A percentile compares a stretch with the other conserved stretches of the same genome.
Conservation (phyloP, 1,140 invertebrate species). For the Drosophila athabasca region DNA sequence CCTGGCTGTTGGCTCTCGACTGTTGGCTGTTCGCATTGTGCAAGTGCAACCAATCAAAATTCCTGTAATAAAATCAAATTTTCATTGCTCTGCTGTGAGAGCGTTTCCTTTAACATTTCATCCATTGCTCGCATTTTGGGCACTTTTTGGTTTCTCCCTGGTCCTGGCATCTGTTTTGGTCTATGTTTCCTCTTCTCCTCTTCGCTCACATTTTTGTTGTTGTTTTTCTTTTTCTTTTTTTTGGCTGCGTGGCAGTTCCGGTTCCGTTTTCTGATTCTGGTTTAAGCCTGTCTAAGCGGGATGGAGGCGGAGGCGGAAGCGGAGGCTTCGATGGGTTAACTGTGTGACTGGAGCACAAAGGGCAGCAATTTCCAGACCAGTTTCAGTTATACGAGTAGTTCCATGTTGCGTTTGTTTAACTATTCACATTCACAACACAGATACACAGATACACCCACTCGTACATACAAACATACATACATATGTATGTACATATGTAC, state of each 20-base stretch:
- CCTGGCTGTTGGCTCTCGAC: not conserved
- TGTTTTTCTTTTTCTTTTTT: slow-evolving; percentile 3
- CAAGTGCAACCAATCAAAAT: slow-evolving; percentile 77
- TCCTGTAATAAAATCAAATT: slow-evolving; percentile 82
- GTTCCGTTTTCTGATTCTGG: slow-evolving; percentile 51
- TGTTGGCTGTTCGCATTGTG: slow-evolving; percentile 32
- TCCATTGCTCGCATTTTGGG: slow-evolving; percentile 32
- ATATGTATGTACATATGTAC: not conserved
- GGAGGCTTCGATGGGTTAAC: slow-evolving; percentile 24
- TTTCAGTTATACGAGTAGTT: slow-evolving; percentile 50
- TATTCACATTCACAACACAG: slow-evolving; percentile 33
- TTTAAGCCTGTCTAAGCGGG: slow-evolving; percentile 13
- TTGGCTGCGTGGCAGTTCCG: slow-evolving; percentile 32
- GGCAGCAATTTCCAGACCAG: slow-evolving; percentile 57
- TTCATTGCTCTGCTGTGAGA: slow-evolving; percentile 63
- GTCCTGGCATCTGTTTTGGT: not conserved
- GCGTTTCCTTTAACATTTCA: slow-evolving; percentile 70
- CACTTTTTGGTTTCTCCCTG: slow-evolving; percentile 25
- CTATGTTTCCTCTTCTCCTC: slow-evolving; percentile 3
- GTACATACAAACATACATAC: slow-evolving; percentile 5
- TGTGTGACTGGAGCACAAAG: slow-evolving; percentile 64
- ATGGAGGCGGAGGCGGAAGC: not conserved
- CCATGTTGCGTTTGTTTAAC: slow-evolving; percentile 72
- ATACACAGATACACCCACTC: slow-evolving; percentile 12
- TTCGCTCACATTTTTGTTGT: not conserved